Evolutionary conservation across 2,797 vertebrate genomes (phyloP), one percentile per base, ranked within the genome.

Genomic region (Kryptopterus vitreolus): DNA sequence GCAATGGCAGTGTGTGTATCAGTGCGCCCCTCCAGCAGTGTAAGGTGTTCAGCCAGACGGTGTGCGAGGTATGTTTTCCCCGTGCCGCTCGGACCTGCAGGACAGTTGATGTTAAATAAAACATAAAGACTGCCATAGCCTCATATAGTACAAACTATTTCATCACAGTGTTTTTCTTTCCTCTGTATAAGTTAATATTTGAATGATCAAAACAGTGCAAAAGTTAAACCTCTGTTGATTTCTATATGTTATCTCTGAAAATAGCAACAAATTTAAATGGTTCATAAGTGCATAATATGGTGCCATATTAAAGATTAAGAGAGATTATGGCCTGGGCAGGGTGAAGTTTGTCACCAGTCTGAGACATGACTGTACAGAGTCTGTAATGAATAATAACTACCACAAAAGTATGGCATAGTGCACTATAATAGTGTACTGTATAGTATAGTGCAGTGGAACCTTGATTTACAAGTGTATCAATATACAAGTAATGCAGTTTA

Each of bases 21-120:
- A 50, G 94, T 91, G 79, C 94, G 92, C 24, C 96, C 95, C 88
- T 96, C 96, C 24, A 92, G 89, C 59, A 94, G 95, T 35, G 96
- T 95, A 89, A 98, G 89, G 78, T 96, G 94, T 83, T 94, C 96
- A 0, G 95, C 96, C 6, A 99, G 95, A 50, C 95, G 94, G 86
- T 95, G 96, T 84, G 98, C 97, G 84, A 99, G 91, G 89, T 96
- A 96, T 2, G 96, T 98, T 83, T 99, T 99, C 0, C 97, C 98
- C 0, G 98, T 99, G 70, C 97, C 96, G 0, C 97, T 99, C 62
- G 98, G 98, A 1, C 98, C 80, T 65, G 80, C 24, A 29, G 63
- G 35, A 58, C 10, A 69, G 16, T 12, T 20, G 9, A 15, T 16
- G 12, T 46, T 24, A 20, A 7, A 38, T 65, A 63, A 35, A 16